A percentile compares a stretch with the other conserved stretches of the same genome.
Evolutionary conservation across 2,888 invertebrate genomes (phyloP).

Genomic region (Cyclophora punctaria): DNA sequence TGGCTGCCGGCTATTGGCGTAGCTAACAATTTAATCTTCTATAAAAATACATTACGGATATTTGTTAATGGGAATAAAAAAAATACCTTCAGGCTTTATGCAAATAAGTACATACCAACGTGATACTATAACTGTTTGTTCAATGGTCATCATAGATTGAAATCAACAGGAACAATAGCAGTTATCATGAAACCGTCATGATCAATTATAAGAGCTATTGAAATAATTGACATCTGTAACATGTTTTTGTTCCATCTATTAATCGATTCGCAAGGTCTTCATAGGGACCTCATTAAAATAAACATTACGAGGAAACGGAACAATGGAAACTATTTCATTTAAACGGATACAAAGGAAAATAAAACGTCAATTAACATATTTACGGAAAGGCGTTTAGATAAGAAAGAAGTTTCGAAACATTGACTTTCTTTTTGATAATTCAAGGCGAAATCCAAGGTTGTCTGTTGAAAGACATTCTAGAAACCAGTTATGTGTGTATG

Average conservation of each 20-base stretch:
- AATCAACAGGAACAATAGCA: slow-evolving; percentile 2
- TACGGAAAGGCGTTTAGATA: background rate
- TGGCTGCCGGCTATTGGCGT: background rate
- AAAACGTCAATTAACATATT: background rate
- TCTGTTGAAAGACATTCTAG: slow-evolving; percentile 25
- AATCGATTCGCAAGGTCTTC: no score
- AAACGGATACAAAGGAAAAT: background rate
- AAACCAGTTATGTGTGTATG: slow-evolving; percentile 23
- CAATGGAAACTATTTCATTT: background rate
- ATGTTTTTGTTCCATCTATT: slow-evolving; percentile 17
- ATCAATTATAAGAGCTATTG: slow-evolving; percentile 30
- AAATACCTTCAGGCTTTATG: no score
- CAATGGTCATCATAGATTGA: background rate
- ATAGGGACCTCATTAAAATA: slow-evolving; percentile 3
- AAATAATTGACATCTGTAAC: slow-evolving; percentile 34
- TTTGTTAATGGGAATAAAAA: no score
- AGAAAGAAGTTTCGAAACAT: background rate
- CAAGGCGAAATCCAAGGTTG: slow-evolving; percentile 19
- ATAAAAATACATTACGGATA: no score
- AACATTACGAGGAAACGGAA: slow-evolving; percentile 2
- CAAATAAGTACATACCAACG: no score
- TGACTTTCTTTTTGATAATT: slow-evolving; percentile 15
- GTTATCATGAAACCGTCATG: slow-evolving; percentile 18
- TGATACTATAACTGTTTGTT: no score
- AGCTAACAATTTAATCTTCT: no score